phyloP scores from a whole-genome alignment of 2,888 invertebrate species.

The Penaeus monodon region DNA sequence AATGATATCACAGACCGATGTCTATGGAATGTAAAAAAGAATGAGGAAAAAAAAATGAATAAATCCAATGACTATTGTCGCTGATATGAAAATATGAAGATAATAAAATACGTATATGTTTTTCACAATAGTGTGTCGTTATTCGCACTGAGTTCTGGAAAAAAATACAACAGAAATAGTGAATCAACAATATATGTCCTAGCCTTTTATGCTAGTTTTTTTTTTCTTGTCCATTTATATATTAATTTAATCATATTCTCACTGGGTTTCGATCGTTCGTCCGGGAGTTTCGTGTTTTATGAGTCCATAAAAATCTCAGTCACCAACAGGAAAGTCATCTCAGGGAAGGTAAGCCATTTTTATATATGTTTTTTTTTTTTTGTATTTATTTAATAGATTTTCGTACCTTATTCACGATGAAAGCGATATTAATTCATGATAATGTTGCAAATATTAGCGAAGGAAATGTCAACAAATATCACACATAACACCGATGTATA shows the following conservation, averaged over 20 bases:
- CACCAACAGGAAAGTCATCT: too few species aligned
- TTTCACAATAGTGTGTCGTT: too few species aligned
- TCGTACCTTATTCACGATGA: slow-evolving; percentile 33
- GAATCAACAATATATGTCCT: too few species aligned
- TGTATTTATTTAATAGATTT: neutral
- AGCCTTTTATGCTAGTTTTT: too few species aligned
- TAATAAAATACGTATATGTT: too few species aligned
- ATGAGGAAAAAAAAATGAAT: neutral
- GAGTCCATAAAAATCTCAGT: too few species aligned
- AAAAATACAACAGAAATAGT: too few species aligned
- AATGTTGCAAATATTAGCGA: slow-evolving; percentile 33
- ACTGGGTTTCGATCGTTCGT: slow-evolving; percentile 28
- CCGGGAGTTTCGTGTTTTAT: slow-evolving; percentile 25
- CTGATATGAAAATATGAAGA: too few species aligned
- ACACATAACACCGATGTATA: slow-evolving; percentile 42
- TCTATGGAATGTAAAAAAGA: slow-evolving; percentile 38
- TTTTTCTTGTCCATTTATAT: slow-evolving; percentile 10
- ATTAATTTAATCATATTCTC: slow-evolving; percentile 37
- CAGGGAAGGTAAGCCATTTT: too few species aligned
- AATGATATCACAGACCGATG: slow-evolving; percentile 39
- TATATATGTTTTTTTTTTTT: neutral
- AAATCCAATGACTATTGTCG: too few species aligned
- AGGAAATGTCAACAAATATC: slow-evolving; percentile 41
- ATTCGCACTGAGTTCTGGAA: too few species aligned
- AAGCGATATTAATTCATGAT: slow-evolving; percentile 29